A percentile compares a stretch with the other conserved stretches of the same genome.
These are phyloP conservation scores for Neogobius melanostomus DNA, from an alignment of 2,113 vertebrate genomes.

Conservation along the genomic window DNA sequence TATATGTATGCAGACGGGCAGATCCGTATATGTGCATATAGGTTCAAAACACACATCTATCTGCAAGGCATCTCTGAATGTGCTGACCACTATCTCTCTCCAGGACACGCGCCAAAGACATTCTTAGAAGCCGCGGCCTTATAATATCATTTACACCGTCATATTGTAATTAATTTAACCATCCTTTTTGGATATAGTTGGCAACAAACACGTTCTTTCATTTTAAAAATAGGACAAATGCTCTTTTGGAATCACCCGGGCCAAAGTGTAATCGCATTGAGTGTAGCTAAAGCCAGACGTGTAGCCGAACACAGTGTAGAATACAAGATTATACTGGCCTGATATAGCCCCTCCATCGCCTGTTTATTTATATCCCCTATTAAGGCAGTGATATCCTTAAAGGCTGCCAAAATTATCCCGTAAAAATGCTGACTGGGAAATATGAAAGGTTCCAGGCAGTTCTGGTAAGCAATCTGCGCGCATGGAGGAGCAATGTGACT, in stretches of 20 bases:
- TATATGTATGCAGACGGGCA: constrained; percentile 19
- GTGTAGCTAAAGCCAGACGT: constrained; percentile 61
- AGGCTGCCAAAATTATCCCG: constrained; percentile 77
- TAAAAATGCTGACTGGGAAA: constrained; percentile 77
- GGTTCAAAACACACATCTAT: constrained; percentile 32
- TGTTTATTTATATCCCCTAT: constrained; percentile 78
- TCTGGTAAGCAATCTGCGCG: constrained; percentile 78
- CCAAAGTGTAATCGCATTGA: constrained; percentile 71
- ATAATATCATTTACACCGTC: constrained; percentile 60
- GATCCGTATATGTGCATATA: constrained; percentile 9
- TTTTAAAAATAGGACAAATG: constrained; percentile 74
- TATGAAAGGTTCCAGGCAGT: constrained; percentile 76
- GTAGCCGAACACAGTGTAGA: constrained; percentile 63
- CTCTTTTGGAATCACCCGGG: constrained; percentile 61
- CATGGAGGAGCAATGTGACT: constrained; percentile 75
- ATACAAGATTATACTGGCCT: constrained; percentile 76
- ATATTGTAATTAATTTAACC: constrained; percentile 68
- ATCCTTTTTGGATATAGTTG: constrained; percentile 52
- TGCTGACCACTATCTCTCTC: constrained; percentile 54
- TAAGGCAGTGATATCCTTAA: constrained; percentile 78
- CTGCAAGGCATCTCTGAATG: constrained; percentile 53
- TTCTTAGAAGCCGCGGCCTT: constrained; percentile 41
- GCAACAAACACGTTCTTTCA: constrained; percentile 37
- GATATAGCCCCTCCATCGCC: constrained; percentile 71
- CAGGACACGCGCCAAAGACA: constrained; percentile 47